phyloP scores from a whole-genome alignment of 2,888 invertebrate genomes.

The Tachystola acroxantha region DNA sequence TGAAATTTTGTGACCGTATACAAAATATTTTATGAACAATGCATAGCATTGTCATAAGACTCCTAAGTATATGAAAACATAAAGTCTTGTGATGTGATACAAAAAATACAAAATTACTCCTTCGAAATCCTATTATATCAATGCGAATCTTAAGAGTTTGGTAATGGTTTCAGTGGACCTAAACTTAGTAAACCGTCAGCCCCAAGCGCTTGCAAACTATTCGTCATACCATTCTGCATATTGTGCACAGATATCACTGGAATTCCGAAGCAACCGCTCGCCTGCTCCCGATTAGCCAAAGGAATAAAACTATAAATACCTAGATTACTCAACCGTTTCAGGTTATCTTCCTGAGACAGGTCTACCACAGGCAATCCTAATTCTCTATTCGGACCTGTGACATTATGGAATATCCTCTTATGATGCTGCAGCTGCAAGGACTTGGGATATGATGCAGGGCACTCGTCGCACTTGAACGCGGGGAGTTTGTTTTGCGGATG shows the following conservation, averaged over 20 bases:
- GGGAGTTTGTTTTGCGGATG: conserved; percentile 58
- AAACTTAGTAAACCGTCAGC: conserved; percentile 84
- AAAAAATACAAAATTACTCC: too few relatives aligned
- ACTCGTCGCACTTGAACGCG: conserved; percentile 81
- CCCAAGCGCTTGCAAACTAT: conserved; percentile 80
- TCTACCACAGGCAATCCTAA: conserved; percentile 86
- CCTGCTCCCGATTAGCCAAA: conserved; percentile 80
- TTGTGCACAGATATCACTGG: conserved; percentile 84
- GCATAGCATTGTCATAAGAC: neutral
- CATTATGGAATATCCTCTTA: conserved; percentile 70
- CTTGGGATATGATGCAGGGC: conserved; percentile 85
- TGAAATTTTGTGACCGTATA: conserved; percentile 2
- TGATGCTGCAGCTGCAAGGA: conserved; percentile 82
- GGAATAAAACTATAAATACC: conserved; percentile 88
- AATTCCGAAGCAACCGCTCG: conserved; percentile 82
- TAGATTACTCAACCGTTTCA: conserved; percentile 80
- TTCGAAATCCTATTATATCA: neutral
- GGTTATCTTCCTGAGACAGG: conserved; percentile 81
- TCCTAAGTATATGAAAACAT: too few relatives aligned
- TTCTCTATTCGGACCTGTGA: conserved; percentile 70
- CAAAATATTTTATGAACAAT: neutral
- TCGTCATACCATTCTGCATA: conserved; percentile 78
- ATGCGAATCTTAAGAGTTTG: conserved; percentile 56
- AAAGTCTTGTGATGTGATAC: too few relatives aligned
- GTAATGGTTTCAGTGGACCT: conserved; percentile 82